Percentiles rank a stretch among this genome's conserved stretches.
These are phyloP conservation scores for Trachemys scripta DNA, from an alignment of 2,113 vertebrate genomes.

Conservation along the genomic window DNA sequence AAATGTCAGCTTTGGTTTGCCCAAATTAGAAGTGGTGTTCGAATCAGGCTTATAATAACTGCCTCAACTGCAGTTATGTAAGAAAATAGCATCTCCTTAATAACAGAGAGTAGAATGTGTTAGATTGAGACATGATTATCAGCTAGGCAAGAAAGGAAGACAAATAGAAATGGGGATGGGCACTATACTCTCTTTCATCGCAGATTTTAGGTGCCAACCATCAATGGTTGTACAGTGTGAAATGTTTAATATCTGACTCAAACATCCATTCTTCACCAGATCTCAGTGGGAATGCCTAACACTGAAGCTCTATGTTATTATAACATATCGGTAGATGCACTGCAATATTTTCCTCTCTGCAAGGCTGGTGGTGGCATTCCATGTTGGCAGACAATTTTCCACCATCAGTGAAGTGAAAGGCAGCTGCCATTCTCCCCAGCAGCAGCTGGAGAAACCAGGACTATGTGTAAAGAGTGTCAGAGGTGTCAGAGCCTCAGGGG, in stretches of 20 bases:
- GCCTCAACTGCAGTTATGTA: neutral
- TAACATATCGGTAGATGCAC: neutral
- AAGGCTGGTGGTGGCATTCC: neutral
- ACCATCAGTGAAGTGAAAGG: constrained; percentile 13
- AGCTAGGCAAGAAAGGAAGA: neutral
- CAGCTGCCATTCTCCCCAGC: constrained; percentile 50
- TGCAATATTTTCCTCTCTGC: neutral
- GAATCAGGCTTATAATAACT: neutral
- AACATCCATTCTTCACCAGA: neutral
- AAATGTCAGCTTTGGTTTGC: neutral
- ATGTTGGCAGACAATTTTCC: neutral
- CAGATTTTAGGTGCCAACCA: neutral
- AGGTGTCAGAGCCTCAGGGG: constrained; percentile 37
- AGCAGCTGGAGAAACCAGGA: constrained; percentile 73
- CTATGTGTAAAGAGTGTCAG: constrained; percentile 62
- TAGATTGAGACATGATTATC: neutral
- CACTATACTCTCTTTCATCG: neutral
- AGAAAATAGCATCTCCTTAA: neutral
- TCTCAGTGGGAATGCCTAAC: neutral
- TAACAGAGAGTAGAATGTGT: neutral
- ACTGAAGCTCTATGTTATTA: neutral
- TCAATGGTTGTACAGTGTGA: neutral
- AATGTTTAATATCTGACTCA: neutral
- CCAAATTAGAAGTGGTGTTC: neutral
- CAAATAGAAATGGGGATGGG: neutral